Conservation (phyloP, 2,113 vertebrate genomes). For the Lepus europaeus region DNA sequence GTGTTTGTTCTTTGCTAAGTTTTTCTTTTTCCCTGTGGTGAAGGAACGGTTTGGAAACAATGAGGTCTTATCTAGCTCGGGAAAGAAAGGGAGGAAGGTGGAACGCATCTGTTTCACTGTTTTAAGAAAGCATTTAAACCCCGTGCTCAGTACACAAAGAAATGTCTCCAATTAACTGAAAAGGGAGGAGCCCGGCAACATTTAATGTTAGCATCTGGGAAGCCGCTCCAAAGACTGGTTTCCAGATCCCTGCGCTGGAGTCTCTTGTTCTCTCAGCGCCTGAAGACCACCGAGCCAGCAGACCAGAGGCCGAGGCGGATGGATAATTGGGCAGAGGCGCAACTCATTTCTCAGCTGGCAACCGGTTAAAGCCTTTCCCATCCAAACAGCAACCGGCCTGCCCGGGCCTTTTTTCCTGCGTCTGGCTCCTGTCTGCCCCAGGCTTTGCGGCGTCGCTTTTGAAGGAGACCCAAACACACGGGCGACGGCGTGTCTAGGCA, state of each 20-base stretch:
- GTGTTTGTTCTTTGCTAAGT: not conserved
- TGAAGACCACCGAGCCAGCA: not conserved
- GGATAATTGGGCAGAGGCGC: constrained; percentile 58
- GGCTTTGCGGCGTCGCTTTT: not conserved
- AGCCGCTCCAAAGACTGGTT: constrained; percentile 53
- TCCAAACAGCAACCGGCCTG: constrained; percentile 42
- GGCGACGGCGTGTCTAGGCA: not conserved
- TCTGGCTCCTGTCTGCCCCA: constrained; percentile 27
- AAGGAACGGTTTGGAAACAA: constrained; percentile 10
- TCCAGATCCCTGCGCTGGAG: constrained; percentile 55
- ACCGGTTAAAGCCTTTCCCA: constrained; percentile 68
- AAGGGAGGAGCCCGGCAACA: not conserved
- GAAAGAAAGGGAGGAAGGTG: not conserved
- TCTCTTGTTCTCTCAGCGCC: not conserved
- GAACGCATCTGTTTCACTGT: constrained; percentile 30
- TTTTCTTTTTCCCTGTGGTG: constrained; percentile 17
- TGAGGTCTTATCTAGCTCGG: not conserved
- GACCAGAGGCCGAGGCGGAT: not conserved
- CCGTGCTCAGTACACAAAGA: constrained; percentile 6
- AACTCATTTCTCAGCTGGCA: constrained; percentile 73
- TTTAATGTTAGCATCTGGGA: constrained; percentile 57
- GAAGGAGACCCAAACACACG: not conserved
- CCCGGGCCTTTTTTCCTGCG: constrained; percentile 35
- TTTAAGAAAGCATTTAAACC: constrained; percentile 47
- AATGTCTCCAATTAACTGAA: constrained; percentile 31